Evolutionary conservation across 2,797 vertebrate species (phyloP).

Genomic region (Spizella passerina): DNA sequence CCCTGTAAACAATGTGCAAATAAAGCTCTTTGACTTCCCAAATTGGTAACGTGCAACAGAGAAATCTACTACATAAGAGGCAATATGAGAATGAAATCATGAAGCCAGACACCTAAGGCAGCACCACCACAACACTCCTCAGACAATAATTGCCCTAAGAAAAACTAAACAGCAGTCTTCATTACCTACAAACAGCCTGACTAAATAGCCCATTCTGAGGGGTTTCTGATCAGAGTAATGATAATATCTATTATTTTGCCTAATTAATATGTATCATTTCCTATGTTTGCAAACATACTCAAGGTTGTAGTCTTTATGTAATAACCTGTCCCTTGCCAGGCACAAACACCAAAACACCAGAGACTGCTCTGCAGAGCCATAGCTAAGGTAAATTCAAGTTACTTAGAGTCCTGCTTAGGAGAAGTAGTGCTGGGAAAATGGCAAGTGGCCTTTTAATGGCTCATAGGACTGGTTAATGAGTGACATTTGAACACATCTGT

Average conservation of each 20-base stretch:
- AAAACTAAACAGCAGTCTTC: not conserved
- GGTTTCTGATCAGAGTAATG: not conserved
- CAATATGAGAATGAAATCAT: not conserved
- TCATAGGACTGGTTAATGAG: slow-evolving; percentile 39
- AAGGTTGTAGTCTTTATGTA: not conserved
- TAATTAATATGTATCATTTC: not conserved
- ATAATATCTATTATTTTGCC: not conserved
- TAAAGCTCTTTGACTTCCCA: not conserved
- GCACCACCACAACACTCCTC: not conserved
- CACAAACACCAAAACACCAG: not conserved
- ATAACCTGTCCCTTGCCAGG: not conserved
- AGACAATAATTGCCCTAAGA: not conserved
- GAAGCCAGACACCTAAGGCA: not conserved
- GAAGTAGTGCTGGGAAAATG: not conserved
- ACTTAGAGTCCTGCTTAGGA: not conserved
- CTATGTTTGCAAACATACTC: not conserved
- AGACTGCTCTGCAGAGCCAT: not conserved
- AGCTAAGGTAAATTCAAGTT: not conserved
- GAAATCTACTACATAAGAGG: not conserved
- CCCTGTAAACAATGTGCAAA: not conserved
- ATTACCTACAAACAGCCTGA: not conserved
- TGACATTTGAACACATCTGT: not conserved
- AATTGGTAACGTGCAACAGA: not conserved
- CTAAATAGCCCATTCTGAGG: not conserved
- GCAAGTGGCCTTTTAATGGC: not conserved